Percentiles rank a stretch among this genome's conserved stretches.
Evolutionary conservation across 1,140 invertebrate genomes (phyloP).

Genomic region (Ephestia elutella): DNA sequence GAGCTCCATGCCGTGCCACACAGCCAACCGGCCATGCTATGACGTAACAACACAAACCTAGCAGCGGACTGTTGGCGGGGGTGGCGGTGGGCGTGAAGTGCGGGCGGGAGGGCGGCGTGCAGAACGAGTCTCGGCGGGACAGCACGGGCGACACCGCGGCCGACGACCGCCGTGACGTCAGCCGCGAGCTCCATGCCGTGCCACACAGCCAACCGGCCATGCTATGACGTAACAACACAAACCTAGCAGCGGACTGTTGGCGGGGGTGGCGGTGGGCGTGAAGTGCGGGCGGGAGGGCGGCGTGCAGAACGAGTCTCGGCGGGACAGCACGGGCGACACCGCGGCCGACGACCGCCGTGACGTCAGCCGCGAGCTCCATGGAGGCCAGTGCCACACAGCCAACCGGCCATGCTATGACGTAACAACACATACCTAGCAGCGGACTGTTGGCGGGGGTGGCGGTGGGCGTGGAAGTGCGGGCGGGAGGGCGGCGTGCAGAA

Average conservation of each 20-base stretch:
- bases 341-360: too few species aligned
- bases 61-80: constrained; percentile 71
- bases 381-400: too few species aligned
- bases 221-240: too few species aligned
- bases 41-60: constrained; percentile 30
- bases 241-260: constrained; percentile 60
- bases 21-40: too few species aligned
- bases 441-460: constrained; percentile 75
- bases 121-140: constrained; percentile 74
- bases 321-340: too few species aligned
- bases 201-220: too few species aligned
- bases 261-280: constrained; percentile 76
- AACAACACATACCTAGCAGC: constrained; percentile 35
- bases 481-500: constrained; percentile 77
- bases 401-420: too few species aligned
- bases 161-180: constrained; percentile 74
- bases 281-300: constrained; percentile 61
- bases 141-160: too few species aligned
- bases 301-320: too few species aligned
- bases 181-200: constrained; percentile 68
- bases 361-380: too few species aligned
- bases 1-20: too few species aligned
- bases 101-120: constrained; percentile 70
- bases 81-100: constrained; percentile 73
- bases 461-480: constrained; percentile 63